A percentile compares a stretch with the other conserved stretches of the same genome.
Conservation (phyloP, 1,140 invertebrate genomes). For the Drosophila bocqueti region DNA sequence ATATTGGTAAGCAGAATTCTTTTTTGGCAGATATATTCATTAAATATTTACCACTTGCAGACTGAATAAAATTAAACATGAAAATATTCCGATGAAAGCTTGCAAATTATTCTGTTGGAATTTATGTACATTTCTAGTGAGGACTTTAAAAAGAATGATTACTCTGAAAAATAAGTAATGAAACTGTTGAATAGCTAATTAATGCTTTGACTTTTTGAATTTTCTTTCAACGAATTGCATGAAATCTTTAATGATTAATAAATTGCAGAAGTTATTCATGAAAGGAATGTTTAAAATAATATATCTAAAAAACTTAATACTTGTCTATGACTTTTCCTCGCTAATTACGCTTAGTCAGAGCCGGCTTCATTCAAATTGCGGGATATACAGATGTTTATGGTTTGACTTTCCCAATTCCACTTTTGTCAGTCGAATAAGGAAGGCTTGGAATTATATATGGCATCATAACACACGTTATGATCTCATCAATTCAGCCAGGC, state of each 20-base stretch:
- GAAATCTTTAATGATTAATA: background rate
- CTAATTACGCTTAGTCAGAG: background rate
- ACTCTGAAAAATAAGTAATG: background rate
- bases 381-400: slow-evolving; percentile 4
- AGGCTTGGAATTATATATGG: slow-evolving; percentile 26
- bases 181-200: background rate
- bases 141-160: background rate
- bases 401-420: slow-evolving; percentile 28
- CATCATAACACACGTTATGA: slow-evolving; percentile 43
- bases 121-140: background rate
- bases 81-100: slow-evolving; percentile 17
- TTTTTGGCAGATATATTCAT: slow-evolving; percentile 29
- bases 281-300: background rate
- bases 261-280: background rate
- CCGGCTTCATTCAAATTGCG: slow-evolving; percentile 3
- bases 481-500: slow-evolving; percentile 47
- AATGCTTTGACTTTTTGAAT: background rate
- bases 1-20: slow-evolving; percentile 11
- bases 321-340: background rate
- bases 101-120: slow-evolving; percentile 6
- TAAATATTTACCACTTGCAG: slow-evolving; percentile 33
- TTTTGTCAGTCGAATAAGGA: slow-evolving; percentile 10
- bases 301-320: background rate
- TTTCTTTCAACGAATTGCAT: background rate
- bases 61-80: slow-evolving; percentile 11